phyloP scores from a whole-genome alignment of 2,113 vertebrate genomes.

The Nannobrachium achirus region DNA sequence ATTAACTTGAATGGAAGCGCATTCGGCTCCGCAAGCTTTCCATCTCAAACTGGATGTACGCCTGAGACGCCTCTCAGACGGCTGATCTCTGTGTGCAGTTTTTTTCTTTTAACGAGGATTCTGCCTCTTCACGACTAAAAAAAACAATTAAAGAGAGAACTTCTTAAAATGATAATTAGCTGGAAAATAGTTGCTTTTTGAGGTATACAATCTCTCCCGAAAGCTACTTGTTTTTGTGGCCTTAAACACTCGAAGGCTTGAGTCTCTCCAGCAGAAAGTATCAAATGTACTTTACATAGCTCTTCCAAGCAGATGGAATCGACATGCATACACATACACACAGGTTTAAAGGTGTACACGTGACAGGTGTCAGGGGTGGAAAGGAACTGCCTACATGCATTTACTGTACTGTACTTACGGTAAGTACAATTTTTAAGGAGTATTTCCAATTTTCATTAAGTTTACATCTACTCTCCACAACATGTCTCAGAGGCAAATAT shows the following conservation, averaged over 20 bases:
- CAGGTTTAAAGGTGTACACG: no score
- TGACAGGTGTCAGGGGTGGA: no score
- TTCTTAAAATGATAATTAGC: conserved; percentile 1
- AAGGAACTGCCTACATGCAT: no score
- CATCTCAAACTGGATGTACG: conserved; percentile 40
- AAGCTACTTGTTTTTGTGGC: conserved; percentile 27
- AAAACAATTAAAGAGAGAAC: background rate
- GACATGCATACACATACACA: no score
- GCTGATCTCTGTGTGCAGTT: conserved; percentile 49
- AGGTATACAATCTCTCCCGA: conserved; percentile 4
- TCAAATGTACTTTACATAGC: background rate
- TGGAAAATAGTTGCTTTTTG: conserved; percentile 22
- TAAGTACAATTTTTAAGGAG: no score
- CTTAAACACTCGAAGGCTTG: conserved; percentile 24
- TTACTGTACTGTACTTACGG: no score
- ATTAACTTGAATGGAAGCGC: conserved; percentile 64
- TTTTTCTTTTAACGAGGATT: conserved; percentile 5
- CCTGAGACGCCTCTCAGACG: conserved; percentile 41
- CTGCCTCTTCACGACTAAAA: background rate
- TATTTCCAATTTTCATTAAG: no score
- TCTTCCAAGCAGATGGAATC: background rate
- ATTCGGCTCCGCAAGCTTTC: conserved; percentile 50
- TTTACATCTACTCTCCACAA: no score
- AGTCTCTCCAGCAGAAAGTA: conserved; percentile 26
- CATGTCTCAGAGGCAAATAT: no score